Evolutionary conservation across 2,113 vertebrate species (phyloP).

Genomic region (Rhombomys opimus): DNA sequence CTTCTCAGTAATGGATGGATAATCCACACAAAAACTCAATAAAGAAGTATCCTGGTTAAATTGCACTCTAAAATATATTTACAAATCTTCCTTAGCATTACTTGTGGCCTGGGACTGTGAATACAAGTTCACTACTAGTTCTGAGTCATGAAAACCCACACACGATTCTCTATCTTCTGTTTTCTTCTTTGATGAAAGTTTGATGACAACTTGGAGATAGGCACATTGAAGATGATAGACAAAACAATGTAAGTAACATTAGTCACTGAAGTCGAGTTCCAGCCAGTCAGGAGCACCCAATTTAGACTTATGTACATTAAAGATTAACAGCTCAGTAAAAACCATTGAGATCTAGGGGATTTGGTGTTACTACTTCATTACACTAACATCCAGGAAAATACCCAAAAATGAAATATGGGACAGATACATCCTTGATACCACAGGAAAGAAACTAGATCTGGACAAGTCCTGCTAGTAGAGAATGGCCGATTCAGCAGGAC

Average conservation of each 20-base stretch:
- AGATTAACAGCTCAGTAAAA: conserved; percentile 42
- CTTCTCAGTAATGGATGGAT: not conserved
- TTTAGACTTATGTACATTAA: not conserved
- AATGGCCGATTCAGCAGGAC: not conserved
- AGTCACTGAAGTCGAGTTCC: not conserved
- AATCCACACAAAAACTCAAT: not conserved
- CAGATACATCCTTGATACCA: conserved; percentile 45
- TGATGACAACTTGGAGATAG: not conserved
- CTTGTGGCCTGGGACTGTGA: not conserved
- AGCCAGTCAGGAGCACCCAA: not conserved
- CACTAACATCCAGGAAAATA: not conserved
- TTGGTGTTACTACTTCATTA: conserved; percentile 6
- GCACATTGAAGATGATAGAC: not conserved
- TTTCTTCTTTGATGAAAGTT: not conserved
- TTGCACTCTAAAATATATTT: not conserved
- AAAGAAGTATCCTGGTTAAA: not conserved
- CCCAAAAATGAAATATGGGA: conserved; percentile 19
- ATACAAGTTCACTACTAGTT: not conserved
- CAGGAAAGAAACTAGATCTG: not conserved
- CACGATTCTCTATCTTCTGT: not conserved
- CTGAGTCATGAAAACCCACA: not conserved
- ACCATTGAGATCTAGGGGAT: not conserved
- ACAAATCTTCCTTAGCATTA: not conserved
- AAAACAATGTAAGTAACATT: conserved; percentile 29
- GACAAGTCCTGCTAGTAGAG: not conserved